Conservation (phyloP, 2,797 vertebrate species). For the Etheostoma perlongum region DNA sequence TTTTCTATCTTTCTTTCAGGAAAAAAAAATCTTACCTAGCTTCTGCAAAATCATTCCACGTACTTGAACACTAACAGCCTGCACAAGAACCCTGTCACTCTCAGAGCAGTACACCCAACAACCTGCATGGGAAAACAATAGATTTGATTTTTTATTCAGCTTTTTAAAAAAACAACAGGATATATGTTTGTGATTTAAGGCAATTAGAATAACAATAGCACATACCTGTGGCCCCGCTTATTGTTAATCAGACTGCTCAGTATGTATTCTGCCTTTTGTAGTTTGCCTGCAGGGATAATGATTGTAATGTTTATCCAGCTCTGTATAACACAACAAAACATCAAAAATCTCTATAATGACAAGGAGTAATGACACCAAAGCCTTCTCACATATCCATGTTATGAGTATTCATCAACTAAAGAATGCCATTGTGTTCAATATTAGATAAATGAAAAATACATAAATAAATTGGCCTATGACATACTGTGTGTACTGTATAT, state of each 20-base stretch:
- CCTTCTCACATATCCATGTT: constrained; percentile 1
- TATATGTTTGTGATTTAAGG: neutral
- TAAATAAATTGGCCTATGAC: too few relatives aligned
- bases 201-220: neutral
- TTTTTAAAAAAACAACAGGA: neutral
- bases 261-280: constrained; percentile 95
- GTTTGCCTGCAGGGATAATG: constrained; percentile 86
- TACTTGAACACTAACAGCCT: constrained; percentile 94
- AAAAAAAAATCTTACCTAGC: constrained; percentile 86
- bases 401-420: neutral
- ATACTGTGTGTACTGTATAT: too few relatives aligned
- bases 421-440: too few relatives aligned
- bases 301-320: neutral
- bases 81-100: constrained; percentile 89
- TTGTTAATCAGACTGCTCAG: constrained; percentile 91
- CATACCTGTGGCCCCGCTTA: constrained; percentile 89
- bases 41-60: constrained; percentile 95
- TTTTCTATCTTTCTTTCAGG: neutral
- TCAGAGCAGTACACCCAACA: constrained; percentile 89
- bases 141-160: neutral
- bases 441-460: too few relatives aligned
- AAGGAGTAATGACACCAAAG: neutral
- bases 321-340: neutral
- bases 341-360: neutral
- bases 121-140: constrained; percentile 76